Conservation (phyloP, 2,797 vertebrate genomes). For the Mus caroli region DNA sequence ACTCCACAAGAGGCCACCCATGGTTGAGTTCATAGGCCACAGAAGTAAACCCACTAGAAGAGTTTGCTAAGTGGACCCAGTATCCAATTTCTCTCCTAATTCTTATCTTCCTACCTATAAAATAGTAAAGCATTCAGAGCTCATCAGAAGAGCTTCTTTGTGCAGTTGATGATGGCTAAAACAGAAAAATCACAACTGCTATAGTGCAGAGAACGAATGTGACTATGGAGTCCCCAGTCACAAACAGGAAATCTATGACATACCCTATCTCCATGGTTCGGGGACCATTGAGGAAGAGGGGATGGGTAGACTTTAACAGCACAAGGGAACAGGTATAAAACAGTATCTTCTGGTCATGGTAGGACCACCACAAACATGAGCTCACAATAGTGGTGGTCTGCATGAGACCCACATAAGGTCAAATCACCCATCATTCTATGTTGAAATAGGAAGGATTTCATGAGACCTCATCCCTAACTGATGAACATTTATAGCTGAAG, state of each 20-base stretch:
- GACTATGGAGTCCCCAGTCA: neutral
- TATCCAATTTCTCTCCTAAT: neutral
- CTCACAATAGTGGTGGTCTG: neutral
- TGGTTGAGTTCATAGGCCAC: neutral
- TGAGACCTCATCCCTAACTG: neutral
- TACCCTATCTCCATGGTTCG: neutral
- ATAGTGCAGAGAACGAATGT: neutral
- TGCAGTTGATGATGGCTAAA: neutral
- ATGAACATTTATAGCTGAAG: neutral
- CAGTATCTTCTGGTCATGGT: neutral
- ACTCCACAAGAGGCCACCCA: neutral
- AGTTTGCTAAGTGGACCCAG: neutral
- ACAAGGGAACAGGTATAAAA: neutral
- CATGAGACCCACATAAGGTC: neutral
- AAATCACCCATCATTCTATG: neutral
- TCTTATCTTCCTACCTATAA: neutral
- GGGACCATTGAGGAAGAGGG: neutral
- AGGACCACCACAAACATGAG: neutral
- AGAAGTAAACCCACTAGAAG: neutral
- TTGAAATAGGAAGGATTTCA: neutral
- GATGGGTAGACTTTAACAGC: neutral
- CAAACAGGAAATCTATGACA: neutral
- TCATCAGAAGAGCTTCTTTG: neutral
- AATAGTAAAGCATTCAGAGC: neutral
- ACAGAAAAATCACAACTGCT: neutral